Percentiles rank a stretch among this genome's conserved stretches.
Conservation (phyloP, 2,797 vertebrate species). For the Enteromius trimaculatus region DNA sequence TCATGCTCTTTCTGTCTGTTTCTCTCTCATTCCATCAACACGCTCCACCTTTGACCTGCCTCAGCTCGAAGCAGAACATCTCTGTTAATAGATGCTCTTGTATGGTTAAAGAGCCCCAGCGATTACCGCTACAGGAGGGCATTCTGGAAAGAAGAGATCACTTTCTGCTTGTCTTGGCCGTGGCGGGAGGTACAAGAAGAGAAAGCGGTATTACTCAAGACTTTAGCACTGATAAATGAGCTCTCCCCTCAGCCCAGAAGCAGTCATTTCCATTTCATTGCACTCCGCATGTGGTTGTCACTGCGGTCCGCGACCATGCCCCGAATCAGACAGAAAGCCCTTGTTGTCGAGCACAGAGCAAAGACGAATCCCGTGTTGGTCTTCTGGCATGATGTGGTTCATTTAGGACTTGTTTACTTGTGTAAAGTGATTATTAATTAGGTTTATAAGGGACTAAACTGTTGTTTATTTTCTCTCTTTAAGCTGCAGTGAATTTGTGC, state of each 20-base stretch:
- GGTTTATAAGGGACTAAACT: background rate
- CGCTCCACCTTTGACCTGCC: constrained; percentile 26
- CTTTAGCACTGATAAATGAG: constrained; percentile 53
- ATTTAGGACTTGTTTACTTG: constrained; percentile 21
- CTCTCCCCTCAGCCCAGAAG: constrained; percentile 38
- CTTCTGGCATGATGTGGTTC: background rate
- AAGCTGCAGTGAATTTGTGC: background rate
- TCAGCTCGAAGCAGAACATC: background rate
- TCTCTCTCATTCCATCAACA: constrained; percentile 6
- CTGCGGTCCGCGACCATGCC: background rate
- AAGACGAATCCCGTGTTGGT: background rate
- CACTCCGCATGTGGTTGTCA: constrained; percentile 42
- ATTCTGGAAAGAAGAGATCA: constrained; percentile 31
- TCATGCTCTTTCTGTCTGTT: background rate
- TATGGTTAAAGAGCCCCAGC: constrained; percentile 19
- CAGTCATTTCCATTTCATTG: constrained; percentile 45
- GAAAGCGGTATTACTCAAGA: constrained; percentile 44
- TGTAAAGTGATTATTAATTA: constrained; percentile 11
- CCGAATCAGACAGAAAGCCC: constrained; percentile 28
- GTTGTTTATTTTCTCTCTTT: background rate
- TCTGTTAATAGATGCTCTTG: constrained; percentile 18
- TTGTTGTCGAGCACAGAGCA: background rate
- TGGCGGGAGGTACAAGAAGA: constrained; percentile 48
- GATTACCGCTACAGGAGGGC: constrained; percentile 30
- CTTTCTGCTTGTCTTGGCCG: constrained; percentile 46